Evolutionary conservation across 2,797 vertebrate species (phyloP), one percentile per base, ranked within the genome.

Genomic region (Taenioides sp.): DNA sequence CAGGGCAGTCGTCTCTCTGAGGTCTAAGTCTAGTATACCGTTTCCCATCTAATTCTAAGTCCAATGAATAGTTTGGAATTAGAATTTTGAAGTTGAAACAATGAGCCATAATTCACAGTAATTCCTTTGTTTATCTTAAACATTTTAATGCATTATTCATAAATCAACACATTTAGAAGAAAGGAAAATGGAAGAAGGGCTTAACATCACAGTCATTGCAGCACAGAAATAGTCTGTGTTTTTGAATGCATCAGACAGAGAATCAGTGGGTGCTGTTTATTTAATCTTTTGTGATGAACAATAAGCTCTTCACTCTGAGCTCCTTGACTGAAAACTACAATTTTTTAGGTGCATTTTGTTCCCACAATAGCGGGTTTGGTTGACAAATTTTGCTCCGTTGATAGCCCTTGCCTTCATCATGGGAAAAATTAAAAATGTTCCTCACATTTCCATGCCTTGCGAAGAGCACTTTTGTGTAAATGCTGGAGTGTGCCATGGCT

Each of bases 381-480:
- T 61, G 16, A 68, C 62, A n/a, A 68, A 77, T 28, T 61, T 12
- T 47, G 17, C 22, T 43, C 22, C 4, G 31, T 40, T 27, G 20
- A 40, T 63, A 12, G 61, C 22, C 2, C 62, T 74, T 62, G 5
- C 31, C 7, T n/a, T 64, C 27, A 61, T 69, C 57, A 63, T 18
- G 23, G 17, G 28, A 40, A 34, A 57, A 50, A 52, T 34, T 63
- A 20, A n/a, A 47, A 6, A 47, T 47, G 14, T 16, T 47, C 14
- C 14, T 16, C 12, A 71, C 14, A 50, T 25, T 10, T n/a, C 37
- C 14, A 34, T n/a, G 17, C 3, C 22, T 7, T 12, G 22, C 7
- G 10, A 73, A 76, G 6, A 71, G n/a, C 7, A 22, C 34, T 40
- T 20, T 37, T 5, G n/a, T 4, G 16, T 40, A 25, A 28, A 7